Evolutionary conservation across 2,797 vertebrate genomes (phyloP), one percentile per base, ranked within the genome.

Genomic region (Squalus acanthias): DNA sequence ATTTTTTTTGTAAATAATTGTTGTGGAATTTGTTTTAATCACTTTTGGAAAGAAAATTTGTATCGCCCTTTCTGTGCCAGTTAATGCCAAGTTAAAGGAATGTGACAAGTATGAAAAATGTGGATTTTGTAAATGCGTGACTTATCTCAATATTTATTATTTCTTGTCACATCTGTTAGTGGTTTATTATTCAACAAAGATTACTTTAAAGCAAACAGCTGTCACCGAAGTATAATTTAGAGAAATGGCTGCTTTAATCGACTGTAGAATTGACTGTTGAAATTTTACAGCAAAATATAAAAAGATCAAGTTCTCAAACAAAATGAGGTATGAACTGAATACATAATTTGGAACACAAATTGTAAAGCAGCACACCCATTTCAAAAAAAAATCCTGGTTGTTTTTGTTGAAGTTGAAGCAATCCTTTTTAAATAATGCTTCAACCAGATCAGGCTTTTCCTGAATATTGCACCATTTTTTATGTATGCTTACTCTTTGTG

Each of bases 81-180:
- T 20, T 26, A 6, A 69, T 92, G 89, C 60, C 65, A 93, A 46
- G 57, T 60, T n/a, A n/a, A 76, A 76, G 70, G 60, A 76, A 53
- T 95, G 70, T 53, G 70, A 76, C 2, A n/a, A 57, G 6, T n/a
- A 60, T 60, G 50, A 95, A 95, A 74, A 53, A n/a, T 95, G 29
- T 57, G 70, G 29, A 76, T 95, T 76, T 95, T n/a, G 70, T 53
- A 39, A 69, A 93, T 93, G 65, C 39, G 91, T 69, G 91, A 93
- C 13, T 93, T 93, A 93, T 69, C 91, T 69, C n/a, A 69, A 93
- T 74, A 57, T 95, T 95, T 95, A 60, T 95, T 74, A 20, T 57
- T n/a, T 22, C 46, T 74, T 74, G 46, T n/a, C 63, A 76, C 72
- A 95, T 95, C 94, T 76, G 72, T n/a, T 95, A 53, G 70, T 74